Percentiles rank a stretch among this genome's conserved stretches.
Evolutionary conservation across 2,113 vertebrate genomes (phyloP).

Genomic region (Propithecus coquereli): DNA sequence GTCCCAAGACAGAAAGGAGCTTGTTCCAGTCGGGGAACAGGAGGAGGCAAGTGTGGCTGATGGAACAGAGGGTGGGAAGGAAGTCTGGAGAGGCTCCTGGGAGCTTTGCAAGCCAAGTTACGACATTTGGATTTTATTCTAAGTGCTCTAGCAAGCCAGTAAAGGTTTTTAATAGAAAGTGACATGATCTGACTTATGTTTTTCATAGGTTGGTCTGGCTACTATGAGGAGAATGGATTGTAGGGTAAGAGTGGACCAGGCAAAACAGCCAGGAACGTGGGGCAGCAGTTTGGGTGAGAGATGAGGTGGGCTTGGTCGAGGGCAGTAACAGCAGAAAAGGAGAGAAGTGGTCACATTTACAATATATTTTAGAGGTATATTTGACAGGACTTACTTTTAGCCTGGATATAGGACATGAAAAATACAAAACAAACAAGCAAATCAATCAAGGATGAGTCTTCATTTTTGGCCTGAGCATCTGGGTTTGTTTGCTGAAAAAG

Average conservation of each 20-base stretch:
- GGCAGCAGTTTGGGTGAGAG: neutral
- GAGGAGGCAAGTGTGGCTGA: neutral
- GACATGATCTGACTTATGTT: neutral
- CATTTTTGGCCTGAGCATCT: neutral
- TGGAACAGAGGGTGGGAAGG: neutral
- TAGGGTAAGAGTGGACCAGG: neutral
- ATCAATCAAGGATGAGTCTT: neutral
- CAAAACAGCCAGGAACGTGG: neutral
- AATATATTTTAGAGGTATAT: neutral
- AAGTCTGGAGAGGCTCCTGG: neutral
- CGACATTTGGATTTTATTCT: neutral
- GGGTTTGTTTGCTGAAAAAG: neutral
- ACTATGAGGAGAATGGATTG: neutral
- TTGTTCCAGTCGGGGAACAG: neutral
- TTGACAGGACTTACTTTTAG: neutral
- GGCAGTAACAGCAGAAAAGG: neutral
- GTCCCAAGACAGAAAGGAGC: neutral
- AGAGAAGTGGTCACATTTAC: neutral
- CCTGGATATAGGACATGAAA: neutral
- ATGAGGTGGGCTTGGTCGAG: neutral
- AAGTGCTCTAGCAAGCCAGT: neutral
- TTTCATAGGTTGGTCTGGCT: neutral
- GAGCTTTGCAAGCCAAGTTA: neutral
- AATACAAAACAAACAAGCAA: neutral
- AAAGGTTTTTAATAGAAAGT: neutral